Conservation (phyloP, 2,888 invertebrate genomes). For the Clostera curtula region DNA sequence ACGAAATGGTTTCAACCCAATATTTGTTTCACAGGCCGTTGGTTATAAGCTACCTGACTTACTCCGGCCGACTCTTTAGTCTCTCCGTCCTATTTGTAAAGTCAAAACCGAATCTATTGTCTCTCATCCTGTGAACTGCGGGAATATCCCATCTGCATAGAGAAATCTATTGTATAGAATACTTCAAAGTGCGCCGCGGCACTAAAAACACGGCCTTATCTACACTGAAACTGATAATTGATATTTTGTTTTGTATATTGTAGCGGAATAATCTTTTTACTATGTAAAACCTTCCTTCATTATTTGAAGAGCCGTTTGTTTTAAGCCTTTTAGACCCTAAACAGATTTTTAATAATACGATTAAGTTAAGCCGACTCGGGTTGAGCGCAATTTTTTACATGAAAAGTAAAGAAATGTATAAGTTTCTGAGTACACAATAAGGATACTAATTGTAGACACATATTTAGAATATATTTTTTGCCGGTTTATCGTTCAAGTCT, state of each 20-base stretch:
- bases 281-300: slow-evolving; percentile 6
- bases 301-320: slow-evolving; percentile 9
- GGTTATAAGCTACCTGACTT: slow-evolving; percentile 35
- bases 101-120: slow-evolving; percentile 30
- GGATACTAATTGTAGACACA: too few species aligned
- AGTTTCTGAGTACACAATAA: too few species aligned
- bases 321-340: slow-evolving; percentile 6
- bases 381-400: too few species aligned
- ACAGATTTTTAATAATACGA: slow-evolving; percentile 9
- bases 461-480: too few species aligned
- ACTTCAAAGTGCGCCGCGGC: slow-evolving; percentile 40
- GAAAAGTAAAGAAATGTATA: too few species aligned
- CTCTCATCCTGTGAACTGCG: slow-evolving; percentile 31
- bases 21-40: slow-evolving; percentile 4
- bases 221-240: slow-evolving; percentile 40
- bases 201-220: slow-evolving; percentile 29
- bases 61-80: slow-evolving; percentile 16
- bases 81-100: slow-evolving; percentile 24
- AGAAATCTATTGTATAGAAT: slow-evolving; percentile 34
- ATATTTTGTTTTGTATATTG: slow-evolving; percentile 34
- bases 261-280: slow-evolving; percentile 20
- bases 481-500: too few species aligned
- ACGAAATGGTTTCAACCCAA: too few species aligned
- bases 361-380: too few species aligned
- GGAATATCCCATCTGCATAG: slow-evolving; percentile 33